Evolutionary conservation across 2,888 invertebrate species (phyloP), one percentile per base, ranked within the genome.

Genomic region (Chloroclystis v-ata): DNA sequence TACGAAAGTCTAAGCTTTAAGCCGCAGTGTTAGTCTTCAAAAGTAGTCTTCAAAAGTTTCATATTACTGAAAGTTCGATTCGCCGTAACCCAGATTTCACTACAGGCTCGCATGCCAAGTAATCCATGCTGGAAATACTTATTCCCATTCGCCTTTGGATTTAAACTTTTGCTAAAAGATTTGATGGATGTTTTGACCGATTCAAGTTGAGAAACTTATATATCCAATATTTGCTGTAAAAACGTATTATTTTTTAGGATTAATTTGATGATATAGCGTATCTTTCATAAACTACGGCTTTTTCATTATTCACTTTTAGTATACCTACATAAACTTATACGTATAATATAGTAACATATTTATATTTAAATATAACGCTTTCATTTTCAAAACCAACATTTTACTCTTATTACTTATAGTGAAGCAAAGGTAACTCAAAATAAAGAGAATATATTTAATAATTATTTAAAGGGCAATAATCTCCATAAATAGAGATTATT

Each of bases 21-120:
- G 20, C 35, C 35, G 11, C 16, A 29, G 57, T 65, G 65, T 67
- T 65, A 67, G 63, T 70, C 66, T 63, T 58, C 59, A 61, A 82
- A 81, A 69, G 78, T 65, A 67, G 63, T 70, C 66, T 63, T 58
- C 59, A 61, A 82, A 81, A 69, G 78, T 79, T 78, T 75, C 74
- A 72, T 79, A 81, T 81, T 77, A 74, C 55, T 61, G 59, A 49
- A 65, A 67, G 63, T 67, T 66, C 61, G 39, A 60, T 55, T 67
- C 63, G 63, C 67, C 67, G 68, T 77, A 72, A 70, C 77, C 78
- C 68, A 80, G 75, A 80, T 81, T 72, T 63, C 59, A 45, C 57
- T 38, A 57, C 26, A 20, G 35, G 40, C 33, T 52, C 37, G 57
- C 30, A 24, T 39, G 43, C 42, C 49, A 45, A 49, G 38, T 46